phyloP scores from a whole-genome alignment of 1,140 invertebrate genomes.

The Whitmania pigra region DNA sequence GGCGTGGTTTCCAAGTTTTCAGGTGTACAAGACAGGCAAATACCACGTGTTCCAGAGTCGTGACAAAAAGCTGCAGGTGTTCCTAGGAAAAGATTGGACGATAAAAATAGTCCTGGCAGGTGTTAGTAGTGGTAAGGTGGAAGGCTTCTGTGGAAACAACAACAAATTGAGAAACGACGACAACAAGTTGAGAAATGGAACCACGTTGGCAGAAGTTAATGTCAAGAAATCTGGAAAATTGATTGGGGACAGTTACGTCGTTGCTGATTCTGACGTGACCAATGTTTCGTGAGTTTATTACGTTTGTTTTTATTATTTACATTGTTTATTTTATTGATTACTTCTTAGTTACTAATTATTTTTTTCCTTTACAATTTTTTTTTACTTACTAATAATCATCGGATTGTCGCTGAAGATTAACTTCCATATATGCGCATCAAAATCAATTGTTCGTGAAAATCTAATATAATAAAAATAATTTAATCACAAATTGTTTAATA shows the following conservation, averaged over 20 bases:
- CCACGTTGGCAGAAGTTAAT: not conserved
- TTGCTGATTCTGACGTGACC: not conserved
- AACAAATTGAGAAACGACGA: not conserved
- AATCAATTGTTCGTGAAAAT: no score
- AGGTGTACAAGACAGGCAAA: not conserved
- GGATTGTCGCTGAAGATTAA: not conserved
- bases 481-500: no score
- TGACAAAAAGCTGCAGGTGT: not conserved
- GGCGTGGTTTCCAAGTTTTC: not conserved
- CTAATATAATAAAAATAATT: no score
- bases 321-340: no score
- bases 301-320: no score
- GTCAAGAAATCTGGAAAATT: not conserved
- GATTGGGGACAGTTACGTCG: conserved; percentile 10
- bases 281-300: no score
- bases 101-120: not conserved
- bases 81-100: not conserved
- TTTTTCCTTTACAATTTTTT: no score
- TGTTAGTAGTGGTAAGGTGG: not conserved
- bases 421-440: not conserved
- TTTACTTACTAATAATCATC: not conserved
- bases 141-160: not conserved
- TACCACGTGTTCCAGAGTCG: not conserved
- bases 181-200: not conserved
- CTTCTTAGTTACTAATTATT: no score